Evolutionary conservation across 2,888 invertebrate genomes (phyloP), one percentile per base, ranked within the genome.

Genomic region (Tuberolachnus salignus): DNA sequence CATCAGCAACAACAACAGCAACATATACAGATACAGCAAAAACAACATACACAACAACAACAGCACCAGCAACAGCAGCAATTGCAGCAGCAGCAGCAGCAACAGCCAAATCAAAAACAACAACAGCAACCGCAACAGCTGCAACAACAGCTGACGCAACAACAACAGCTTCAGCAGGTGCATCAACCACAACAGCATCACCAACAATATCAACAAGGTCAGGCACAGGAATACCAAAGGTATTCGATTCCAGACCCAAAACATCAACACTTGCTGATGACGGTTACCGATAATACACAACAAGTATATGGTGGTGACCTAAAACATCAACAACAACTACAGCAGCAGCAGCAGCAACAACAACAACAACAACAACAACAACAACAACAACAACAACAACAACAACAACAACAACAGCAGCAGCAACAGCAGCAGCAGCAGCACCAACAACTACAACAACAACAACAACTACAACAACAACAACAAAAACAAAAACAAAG

Each of bases 141-240:
- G 23, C 23, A 11, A 57, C 3, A 21, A 23, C 13, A 57, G 21
- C 13, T 10, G 23, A 3, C 21, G 13, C 13, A 57, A 19, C 64
- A 64, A 10, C 46, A 44, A 21, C 72, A 49, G 61, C 55, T 1
- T 19, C 63, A 21, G 23, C 63, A 51, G 21, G n/a, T 6, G 2
- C 51, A 63, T 72, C 81, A 53, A 67, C 73, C 66, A 21, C 70
- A 57, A n/a, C 49, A 34, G 11, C 69, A 69, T 9, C 42, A 69
- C 34, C 71, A 71, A 16, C 72, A 26, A 21, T 70, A 57, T 4
- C 63, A 63, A 21, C 34, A 59, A 14, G 19, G 9, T 14, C 57
- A 71, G n/a, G 9, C 9, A 6, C 26, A 23, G 0, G 59, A 72
- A 21, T 64, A 64, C 53, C 73, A 74, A 8, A 74, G 53, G 13